Base-by-base conservation (phyloP, 1,140 invertebrate genomes). In the Drosophila sucinea region DNA sequence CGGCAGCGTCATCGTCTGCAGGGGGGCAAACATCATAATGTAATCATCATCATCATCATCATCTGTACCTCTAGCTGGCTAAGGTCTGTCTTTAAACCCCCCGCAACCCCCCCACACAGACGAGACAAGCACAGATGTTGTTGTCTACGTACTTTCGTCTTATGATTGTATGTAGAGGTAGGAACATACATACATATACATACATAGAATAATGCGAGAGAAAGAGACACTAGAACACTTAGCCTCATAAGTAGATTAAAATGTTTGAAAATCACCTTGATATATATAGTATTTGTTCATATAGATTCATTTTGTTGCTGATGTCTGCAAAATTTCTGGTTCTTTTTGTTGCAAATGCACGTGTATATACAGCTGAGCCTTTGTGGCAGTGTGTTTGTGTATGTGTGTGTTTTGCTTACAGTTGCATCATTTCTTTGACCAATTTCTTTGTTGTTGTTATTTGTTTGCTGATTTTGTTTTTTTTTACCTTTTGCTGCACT, bases 381-480 rank as follows among this genome's bases (percentile, higher is more conserved):
- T 30, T 38, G 17, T 51, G 54, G 10, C 2, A 66, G 62, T 71
- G 32, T 41, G 38, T 60, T 7, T 61, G 65, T 60, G 41, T 58
- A 40, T 57, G 29, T 57, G 40, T 58, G 32, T 72, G 64, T 72
- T 61, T 67, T 58, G 35, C 30, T 51, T 71, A 56, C 70, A 72
- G 65, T 73, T 73, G 71, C 71, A 73, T 73, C 71, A 73, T 67
- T 55, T 67, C 41, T 70, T 70, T 62, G 35, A 40, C 33, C 56
- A 55, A 51, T 70, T 58, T 51, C 54, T 33, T 75, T 67, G 17
- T 71, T 58, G 32, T 60, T 64, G 56, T 11, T 62, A 17, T 63
- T 17, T 60, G 35, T 54, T 8, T 51, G 32, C 33, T 65, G n/a
- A 11, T 56, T 25, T 35, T 56, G 51, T 1, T 25, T 56, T 38